Evolutionary conservation across 2,797 vertebrate genomes (phyloP).

Genomic region (Meriones psammophilus): DNA sequence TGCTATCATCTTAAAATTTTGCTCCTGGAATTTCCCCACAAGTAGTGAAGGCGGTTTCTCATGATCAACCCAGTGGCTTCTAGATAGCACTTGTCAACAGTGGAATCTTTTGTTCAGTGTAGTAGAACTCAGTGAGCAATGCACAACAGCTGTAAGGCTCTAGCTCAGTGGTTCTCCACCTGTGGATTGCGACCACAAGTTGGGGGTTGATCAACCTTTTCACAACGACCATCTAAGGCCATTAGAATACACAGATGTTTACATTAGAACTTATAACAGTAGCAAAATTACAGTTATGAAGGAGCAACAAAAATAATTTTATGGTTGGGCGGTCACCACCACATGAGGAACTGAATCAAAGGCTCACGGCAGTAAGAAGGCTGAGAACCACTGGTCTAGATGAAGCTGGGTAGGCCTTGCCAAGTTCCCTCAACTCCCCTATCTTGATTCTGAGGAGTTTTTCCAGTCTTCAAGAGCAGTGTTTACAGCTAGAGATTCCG

Average conservation of each 20-base stretch:
- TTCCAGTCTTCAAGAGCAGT: not conserved
- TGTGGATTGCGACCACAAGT: not conserved
- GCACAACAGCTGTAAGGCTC: not conserved
- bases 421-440: no score
- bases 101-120: not conserved
- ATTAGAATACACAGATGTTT: not conserved
- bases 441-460: not conserved
- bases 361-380: not conserved
- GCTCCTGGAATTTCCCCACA: not conserved
- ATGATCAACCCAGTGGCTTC: not conserved
- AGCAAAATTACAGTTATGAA: not conserved
- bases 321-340: not conserved
- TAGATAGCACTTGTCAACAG: not conserved
- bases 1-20: not conserved
- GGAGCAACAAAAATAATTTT: not conserved
- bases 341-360: not conserved
- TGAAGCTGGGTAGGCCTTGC: not conserved
- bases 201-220: not conserved
- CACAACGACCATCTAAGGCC: not conserved
- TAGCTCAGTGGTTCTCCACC: not conserved
- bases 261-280: not conserved
- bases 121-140: not conserved
- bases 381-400: not conserved
- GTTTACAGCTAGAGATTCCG: not conserved
- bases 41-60: not conserved